These are phyloP conservation scores for Calameuta idolon DNA, from an alignment of 2,888 invertebrate genomes.

Conservation along the genomic window DNA sequence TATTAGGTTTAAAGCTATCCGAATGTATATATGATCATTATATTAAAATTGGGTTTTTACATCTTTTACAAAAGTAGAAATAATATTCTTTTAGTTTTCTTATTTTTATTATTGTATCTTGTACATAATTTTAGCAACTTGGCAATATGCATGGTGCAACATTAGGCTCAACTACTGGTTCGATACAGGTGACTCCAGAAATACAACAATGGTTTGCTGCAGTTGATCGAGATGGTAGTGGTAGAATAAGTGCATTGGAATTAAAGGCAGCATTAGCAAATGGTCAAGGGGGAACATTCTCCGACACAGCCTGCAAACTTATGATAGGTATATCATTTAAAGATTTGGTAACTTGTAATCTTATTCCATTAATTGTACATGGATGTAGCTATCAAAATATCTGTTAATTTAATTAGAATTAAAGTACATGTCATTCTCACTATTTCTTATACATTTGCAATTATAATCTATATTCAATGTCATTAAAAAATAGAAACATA, in stretches of 20 bases:
- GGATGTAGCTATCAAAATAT: neutral
- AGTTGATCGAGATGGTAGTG: conserved; percentile 87
- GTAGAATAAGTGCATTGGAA: conserved; percentile 82
- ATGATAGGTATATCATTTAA: conserved; percentile 79
- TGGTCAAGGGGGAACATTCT: conserved; percentile 86
- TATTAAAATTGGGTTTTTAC: neutral
- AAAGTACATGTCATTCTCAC: neutral
- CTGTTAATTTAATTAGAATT: neutral
- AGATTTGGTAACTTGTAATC: neutral
- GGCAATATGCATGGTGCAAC: conserved; percentile 29
- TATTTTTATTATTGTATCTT: conserved; percentile 10
- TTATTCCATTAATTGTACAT: neutral
- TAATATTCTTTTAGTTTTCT: conserved; percentile 1
- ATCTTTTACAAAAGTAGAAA: neutral
- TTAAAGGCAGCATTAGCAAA: conserved; percentile 85
- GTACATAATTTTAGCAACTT: conserved; percentile 19
- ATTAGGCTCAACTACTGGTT: conserved; percentile 40
- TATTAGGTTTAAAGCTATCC: neutral
- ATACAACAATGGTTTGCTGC: conserved; percentile 86
- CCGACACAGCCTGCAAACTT: conserved; percentile 83
- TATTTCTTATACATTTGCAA: conserved; percentile 8
- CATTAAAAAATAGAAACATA: too few relatives aligned
- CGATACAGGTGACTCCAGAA: conserved; percentile 73
- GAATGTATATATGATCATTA: neutral
- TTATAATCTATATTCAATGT: too few relatives aligned